A percentile compares a stretch with the other conserved stretches of the same genome.
Evolutionary conservation across 2,113 vertebrate species (phyloP).

Genomic region (Atrichornis clamosus): DNA sequence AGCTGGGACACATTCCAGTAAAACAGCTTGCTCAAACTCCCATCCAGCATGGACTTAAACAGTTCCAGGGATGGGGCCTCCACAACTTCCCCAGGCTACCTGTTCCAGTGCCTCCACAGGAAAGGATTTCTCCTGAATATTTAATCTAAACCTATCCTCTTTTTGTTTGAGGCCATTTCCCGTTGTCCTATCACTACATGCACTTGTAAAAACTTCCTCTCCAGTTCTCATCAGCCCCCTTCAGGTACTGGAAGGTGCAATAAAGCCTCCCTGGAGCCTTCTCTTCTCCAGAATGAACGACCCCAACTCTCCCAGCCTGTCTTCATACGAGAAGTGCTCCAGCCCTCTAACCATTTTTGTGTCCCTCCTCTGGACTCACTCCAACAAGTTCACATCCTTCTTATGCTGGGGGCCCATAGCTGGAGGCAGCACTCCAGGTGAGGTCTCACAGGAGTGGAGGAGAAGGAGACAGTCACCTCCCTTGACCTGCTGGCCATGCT

Average conservation of each 20-base stretch:
- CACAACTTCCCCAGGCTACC: neutral
- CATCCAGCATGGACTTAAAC: neutral
- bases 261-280: neutral
- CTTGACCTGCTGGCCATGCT: neutral
- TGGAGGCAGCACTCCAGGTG: neutral
- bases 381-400: neutral
- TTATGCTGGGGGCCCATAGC: neutral
- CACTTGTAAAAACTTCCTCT: neutral
- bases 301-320: neutral
- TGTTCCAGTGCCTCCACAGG: neutral
- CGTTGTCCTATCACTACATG: neutral
- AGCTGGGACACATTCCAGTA: neutral
- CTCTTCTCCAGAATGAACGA: neutral
- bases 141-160: neutral
- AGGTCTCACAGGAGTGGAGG: neutral
- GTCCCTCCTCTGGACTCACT: neutral
- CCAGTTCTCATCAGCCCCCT: neutral
- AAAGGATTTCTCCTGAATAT: neutral
- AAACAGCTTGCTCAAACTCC: neutral
- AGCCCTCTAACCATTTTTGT: neutral
- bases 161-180: accelerated
- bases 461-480: neutral
- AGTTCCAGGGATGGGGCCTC: neutral
- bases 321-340: neutral
- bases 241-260: neutral